Base-by-base conservation (phyloP, 2,797 vertebrate species). In the Scolopax rusticola region DNA sequence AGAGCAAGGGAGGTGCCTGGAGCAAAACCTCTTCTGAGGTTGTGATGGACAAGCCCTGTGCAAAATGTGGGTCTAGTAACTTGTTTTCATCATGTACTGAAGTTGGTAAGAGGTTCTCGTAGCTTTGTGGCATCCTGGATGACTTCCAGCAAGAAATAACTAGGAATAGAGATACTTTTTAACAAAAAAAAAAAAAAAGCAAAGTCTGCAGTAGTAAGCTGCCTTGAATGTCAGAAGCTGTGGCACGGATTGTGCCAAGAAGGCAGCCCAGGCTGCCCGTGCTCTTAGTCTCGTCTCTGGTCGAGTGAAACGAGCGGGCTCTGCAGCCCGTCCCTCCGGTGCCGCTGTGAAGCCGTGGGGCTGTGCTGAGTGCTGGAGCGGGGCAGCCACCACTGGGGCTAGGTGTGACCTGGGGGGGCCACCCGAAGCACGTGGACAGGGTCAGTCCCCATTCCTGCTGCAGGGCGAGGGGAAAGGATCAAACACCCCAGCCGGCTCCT, bases 51-150 rank as follows among this genome's bases (percentile, higher is more conserved):
- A 11, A 84, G 33, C 15, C 36, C 48, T 14, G 32, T 10, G 75
- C 50, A 14, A 48, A 80, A 16, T 1, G 11, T 4, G 4, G 23
- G 0, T 13, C 59, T 9, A 13, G 43, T 53, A 23, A 41, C 56
- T 25, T 3, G 18, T 6, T 5, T 25, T 59, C 30, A 2, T 33
- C 18, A 0, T 0, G 6, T n/a, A 0, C 30, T 6, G 2, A 47
- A 47, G 32, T 6, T 0, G 6, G 32, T 20, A 21, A 15, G 41
- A 38, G 11, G 61, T 8, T 18, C 61, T 12, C 47, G 47, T 60
- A 12, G 33, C 33, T 11, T 19, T 19, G 41, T 63, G 65, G 16
- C 54, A 4, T 19, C 9, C 73, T 12, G 41, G n/a, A 11, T 36
- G 24, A 1, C 61, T 36, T 33, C 24, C 54, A 74, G 36, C 48